A percentile compares a stretch with the other conserved stretches of the same genome.
Evolutionary conservation across 2,888 invertebrate genomes (phyloP).

Genomic region (Pollenia griseotomentosa): DNA sequence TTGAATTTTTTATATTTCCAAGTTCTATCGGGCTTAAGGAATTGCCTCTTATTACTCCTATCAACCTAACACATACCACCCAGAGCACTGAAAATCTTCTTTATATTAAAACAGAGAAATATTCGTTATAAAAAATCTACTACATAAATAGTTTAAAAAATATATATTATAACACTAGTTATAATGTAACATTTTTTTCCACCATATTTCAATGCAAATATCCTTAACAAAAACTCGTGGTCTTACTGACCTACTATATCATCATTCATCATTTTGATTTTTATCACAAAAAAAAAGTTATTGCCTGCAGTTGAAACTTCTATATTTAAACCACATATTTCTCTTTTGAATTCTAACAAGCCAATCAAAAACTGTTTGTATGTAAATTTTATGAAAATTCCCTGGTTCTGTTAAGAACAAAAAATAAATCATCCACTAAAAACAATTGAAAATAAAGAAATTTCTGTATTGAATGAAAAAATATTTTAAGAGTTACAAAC

Average conservation of each 20-base stretch:
- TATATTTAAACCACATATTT: slow-evolving; percentile 23
- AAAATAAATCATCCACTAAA: neutral
- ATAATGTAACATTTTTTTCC: no score
- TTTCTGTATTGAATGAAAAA: slow-evolving; percentile 33
- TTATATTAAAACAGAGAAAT: no score
- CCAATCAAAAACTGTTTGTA: slow-evolving; percentile 66
- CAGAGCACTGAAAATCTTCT: no score
- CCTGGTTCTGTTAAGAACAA: slow-evolving; percentile 10
- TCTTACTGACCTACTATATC: slow-evolving; percentile 54
- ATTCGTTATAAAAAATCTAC: no score
- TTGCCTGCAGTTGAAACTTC: slow-evolving; percentile 45
- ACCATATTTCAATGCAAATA: neutral
- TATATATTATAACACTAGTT: no score
- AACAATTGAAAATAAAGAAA: slow-evolving; percentile 60
- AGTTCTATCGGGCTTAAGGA: no score
- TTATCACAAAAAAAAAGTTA: slow-evolving; percentile 17
- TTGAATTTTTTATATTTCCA: no score
- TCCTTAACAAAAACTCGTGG: slow-evolving; percentile 2
- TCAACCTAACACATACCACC: no score
- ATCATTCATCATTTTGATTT: slow-evolving; percentile 16
- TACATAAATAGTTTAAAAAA: no score
- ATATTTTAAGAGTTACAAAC: slow-evolving; percentile 30
- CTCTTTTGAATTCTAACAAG: slow-evolving; percentile 37
- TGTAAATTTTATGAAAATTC: slow-evolving; percentile 63
- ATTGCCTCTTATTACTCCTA: no score